Conservation (phyloP, 2,797 vertebrate species). For the Chrosomus eos region DNA sequence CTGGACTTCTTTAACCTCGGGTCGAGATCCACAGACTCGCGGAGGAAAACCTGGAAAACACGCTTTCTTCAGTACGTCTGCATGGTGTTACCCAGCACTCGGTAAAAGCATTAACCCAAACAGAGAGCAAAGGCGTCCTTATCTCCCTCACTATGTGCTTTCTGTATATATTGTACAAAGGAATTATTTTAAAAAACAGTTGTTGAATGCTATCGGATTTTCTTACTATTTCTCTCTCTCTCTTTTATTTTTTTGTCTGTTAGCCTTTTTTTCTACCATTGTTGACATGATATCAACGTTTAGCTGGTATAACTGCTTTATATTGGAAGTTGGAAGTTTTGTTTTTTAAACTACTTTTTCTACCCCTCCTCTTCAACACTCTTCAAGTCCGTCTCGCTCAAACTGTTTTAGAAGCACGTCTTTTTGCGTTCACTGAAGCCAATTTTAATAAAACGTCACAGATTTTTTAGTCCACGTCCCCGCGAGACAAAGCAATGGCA, state of each 20-base stretch:
- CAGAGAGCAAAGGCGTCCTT: conserved; percentile 51
- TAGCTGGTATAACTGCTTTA: conserved; percentile 77
- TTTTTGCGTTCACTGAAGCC: not conserved
- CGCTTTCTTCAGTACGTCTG: conserved; percentile 51
- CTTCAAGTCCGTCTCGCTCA: conserved; percentile 16
- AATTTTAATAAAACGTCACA: not conserved
- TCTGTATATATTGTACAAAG: conserved; percentile 86
- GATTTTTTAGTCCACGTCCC: not conserved
- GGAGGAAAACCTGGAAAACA: not conserved
- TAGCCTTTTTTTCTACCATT: conserved; percentile 81
- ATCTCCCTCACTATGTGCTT: conserved; percentile 65
- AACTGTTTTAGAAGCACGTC: not conserved
- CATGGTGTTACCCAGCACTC: conserved; percentile 61
- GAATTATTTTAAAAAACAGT: conserved; percentile 85
- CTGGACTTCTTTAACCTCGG: not conserved
- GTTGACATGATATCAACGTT: conserved; percentile 81
- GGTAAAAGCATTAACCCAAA: conserved; percentile 58
- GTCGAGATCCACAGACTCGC: conserved; percentile 10
- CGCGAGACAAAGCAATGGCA: not conserved
- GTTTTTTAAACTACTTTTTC: conserved; percentile 38
- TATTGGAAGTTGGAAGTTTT: conserved; percentile 61
- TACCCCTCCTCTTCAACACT: conserved; percentile 2
- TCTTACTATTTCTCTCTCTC: conserved; percentile 73
- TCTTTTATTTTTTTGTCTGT: conserved; percentile 72
- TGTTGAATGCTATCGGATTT: conserved; percentile 79